phyloP scores from a whole-genome alignment of 2,113 vertebrate species.

The Cephalopholis sonnerati region DNA sequence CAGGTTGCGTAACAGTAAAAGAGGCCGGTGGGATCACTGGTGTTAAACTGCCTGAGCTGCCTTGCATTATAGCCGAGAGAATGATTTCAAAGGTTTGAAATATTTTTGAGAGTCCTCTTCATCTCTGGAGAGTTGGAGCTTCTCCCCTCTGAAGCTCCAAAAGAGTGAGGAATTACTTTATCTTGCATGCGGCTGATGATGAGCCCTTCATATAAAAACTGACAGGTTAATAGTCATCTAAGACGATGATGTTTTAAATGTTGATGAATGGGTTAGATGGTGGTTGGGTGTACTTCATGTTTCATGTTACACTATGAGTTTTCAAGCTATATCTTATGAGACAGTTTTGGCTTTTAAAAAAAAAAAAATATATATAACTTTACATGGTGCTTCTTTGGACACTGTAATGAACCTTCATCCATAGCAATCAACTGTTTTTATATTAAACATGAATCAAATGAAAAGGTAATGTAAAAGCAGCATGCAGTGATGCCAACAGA shows the following conservation, averaged over 20 bases:
- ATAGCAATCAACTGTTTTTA: neutral
- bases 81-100: slow-evolving; percentile 30
- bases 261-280: neutral
- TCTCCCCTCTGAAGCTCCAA: neutral
- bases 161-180: neutral
- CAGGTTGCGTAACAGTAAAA: slow-evolving; percentile 6
- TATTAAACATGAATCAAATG: neutral
- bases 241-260: neutral
- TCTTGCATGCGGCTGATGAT: neutral
- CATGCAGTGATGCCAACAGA: neutral
- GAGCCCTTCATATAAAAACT: neutral
- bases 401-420: neutral
- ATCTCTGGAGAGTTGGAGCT: slow-evolving; percentile 18
- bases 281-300: neutral
- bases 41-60: slow-evolving; percentile 21
- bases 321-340: neutral
- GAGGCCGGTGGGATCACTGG: slow-evolving; percentile 5
- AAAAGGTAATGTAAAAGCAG: neutral
- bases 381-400: neutral
- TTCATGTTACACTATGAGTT: neutral
- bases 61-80: slow-evolving; percentile 3
- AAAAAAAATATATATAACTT: neutral
- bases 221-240: neutral
- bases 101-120: slow-evolving; percentile 34
- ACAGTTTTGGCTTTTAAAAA: neutral